These are phyloP conservation scores for Dione juno DNA, from an alignment of 2,888 invertebrate genomes.

Conservation along the genomic window DNA sequence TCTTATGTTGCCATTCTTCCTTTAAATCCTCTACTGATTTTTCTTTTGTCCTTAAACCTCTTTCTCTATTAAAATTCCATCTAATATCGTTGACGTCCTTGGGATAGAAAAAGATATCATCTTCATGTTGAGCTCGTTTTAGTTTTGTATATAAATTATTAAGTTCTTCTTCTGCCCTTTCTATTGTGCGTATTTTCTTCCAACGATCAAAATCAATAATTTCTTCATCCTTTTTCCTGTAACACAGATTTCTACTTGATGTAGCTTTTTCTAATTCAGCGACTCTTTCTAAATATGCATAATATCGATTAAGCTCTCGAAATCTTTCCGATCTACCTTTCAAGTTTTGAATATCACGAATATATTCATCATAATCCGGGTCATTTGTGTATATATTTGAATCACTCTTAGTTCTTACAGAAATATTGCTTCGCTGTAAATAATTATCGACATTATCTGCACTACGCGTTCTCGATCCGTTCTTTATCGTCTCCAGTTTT, in stretches of 20 bases:
- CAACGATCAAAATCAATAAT: constrained; percentile 94
- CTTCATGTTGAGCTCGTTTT: constrained; percentile 90
- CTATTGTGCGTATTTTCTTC: constrained; percentile 90
- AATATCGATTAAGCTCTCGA: constrained; percentile 92
- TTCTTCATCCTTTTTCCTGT: constrained; percentile 89
- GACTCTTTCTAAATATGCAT: constrained; percentile 92
- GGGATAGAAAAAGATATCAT: constrained; percentile 92
- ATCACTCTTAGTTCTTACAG: constrained; percentile 66
- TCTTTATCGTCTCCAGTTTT: constrained; percentile 65
- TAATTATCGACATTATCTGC: constrained; percentile 84
- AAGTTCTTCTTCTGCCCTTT: constrained; percentile 92
- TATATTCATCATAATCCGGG: constrained; percentile 87
- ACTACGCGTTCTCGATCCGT: constrained; percentile 85
- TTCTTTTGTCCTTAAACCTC: constrained; percentile 91
- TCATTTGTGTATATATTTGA: constrained; percentile 72
- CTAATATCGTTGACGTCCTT: constrained; percentile 88
- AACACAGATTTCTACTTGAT: constrained; percentile 87
- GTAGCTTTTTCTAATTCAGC: constrained; percentile 91
- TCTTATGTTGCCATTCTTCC: constrained; percentile 88
- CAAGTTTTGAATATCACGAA: constrained; percentile 86
- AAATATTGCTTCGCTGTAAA: constrained; percentile 50
- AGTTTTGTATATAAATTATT: constrained; percentile 89
- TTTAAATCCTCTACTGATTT: constrained; percentile 94
- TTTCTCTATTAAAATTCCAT: constrained; percentile 90
- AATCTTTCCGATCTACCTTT: constrained; percentile 90